Base-by-base conservation (phyloP, 2,113 vertebrate species). In the Odontophorus gujanensis region DNA sequence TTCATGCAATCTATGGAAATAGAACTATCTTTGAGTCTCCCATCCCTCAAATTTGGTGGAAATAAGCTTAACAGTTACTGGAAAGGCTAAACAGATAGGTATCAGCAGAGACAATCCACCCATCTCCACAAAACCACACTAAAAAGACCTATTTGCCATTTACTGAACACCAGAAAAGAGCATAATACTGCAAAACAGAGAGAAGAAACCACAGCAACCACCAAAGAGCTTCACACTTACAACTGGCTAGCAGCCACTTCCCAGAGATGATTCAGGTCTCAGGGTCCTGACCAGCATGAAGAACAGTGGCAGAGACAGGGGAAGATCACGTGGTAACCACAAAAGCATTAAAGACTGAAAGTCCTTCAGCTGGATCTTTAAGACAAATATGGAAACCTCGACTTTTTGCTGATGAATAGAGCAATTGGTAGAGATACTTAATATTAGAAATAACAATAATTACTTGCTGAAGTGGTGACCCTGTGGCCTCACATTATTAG, bases 131-230 rank as follows among this genome's bases (percentile, higher is more conserved):
- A 92, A 96, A 85, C 81, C 90, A 87, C 81, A 82, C 36, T 50
- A 85, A 71, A 81, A 83, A 11, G 38, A 21, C 0, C 0, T 18
- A 32, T 82, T 87, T 94, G 55, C 85, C 78, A 71, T 93, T 80
- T 93, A 63, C 67, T 80, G 78, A 87, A 48, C 48, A 58, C 11
- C 40, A 89, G 55, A 13, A 91, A 95, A 83, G 63, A 85, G 72
- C 71, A 74, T 89, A 92, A 50, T 19, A 50, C 38, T 92, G 91
- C 63, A 87, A 95, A 95, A 79, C 19, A 42, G 48, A 50, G 69
- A 80, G 73, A 19, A 89, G 28, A 93, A 96, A 87, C 87, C 84
- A 93, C 81, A 95, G 45, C 22, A 87, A n/a, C 71, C 81, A 89
- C 81, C 15, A 22, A 65, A 66, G 42, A 69, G 14, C 67, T 85